These are phyloP conservation scores for Sminthopsis crassicaudata DNA, from an alignment of 2,113 vertebrate genomes.

Conservation along the genomic window DNA sequence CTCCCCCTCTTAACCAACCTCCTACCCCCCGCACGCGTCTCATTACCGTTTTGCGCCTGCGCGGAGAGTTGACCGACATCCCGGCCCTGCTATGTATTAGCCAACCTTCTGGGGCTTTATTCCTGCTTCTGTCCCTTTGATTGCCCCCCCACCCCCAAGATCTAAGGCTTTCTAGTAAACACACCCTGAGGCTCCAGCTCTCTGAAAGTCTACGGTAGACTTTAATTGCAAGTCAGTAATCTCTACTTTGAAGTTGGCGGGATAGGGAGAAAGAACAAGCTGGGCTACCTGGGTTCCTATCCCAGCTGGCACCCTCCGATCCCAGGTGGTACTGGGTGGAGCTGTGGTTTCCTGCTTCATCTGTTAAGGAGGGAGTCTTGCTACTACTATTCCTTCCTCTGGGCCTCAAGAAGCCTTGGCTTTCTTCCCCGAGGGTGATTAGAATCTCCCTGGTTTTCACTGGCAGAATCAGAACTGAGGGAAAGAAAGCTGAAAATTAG, in stretches of 20 bases:
- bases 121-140: background rate
- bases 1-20: background rate
- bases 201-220: background rate
- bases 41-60: slow-evolving; percentile 62
- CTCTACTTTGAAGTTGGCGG: background rate
- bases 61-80: background rate
- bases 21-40: slow-evolving; percentile 42
- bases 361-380: background rate
- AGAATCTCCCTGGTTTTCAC: background rate
- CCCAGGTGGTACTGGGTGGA: slow-evolving; percentile 75
- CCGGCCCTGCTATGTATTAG: background rate
- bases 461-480: background rate
- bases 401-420: slow-evolving; percentile 6
- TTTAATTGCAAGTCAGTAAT: background rate
- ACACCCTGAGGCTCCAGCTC: background rate
- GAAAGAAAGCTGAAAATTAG: background rate
- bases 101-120: background rate
- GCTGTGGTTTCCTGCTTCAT: slow-evolving; percentile 72
- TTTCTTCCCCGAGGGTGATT: slow-evolving; percentile 32
- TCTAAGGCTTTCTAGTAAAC: background rate
- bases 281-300: background rate
- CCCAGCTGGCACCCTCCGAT: slow-evolving; percentile 53
- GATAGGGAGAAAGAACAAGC: background rate
- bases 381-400: slow-evolving; percentile 36
- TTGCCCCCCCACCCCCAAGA: background rate